Conservation (phyloP, 2,888 invertebrate genomes). For the Phaonia tiefii region DNA sequence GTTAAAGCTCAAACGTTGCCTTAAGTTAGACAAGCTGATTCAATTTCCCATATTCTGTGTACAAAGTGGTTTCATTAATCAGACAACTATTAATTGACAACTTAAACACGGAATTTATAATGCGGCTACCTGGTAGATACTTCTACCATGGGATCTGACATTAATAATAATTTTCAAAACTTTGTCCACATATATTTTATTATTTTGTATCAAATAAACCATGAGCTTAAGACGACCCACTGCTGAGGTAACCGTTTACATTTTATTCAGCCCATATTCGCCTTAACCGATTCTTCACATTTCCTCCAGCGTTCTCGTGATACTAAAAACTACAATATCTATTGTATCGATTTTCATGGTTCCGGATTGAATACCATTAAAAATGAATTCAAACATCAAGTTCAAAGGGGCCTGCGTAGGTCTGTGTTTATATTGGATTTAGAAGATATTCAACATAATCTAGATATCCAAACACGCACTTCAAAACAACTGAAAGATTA, state of each 20-base stretch:
- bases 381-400: slow-evolving; percentile 71
- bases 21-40: too few species aligned
- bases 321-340: slow-evolving; percentile 69
- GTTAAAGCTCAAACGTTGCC: too few species aligned
- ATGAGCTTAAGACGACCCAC: slow-evolving; percentile 29
- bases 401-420: slow-evolving; percentile 70
- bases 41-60: too few species aligned
- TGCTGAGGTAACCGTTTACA: slow-evolving; percentile 46
- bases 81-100: too few species aligned
- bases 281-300: too few species aligned
- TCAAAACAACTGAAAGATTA: slow-evolving; percentile 17
- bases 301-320: slow-evolving; percentile 22
- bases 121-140: too few species aligned
- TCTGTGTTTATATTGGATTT: slow-evolving; percentile 73
- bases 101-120: too few species aligned
- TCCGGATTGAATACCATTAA: slow-evolving; percentile 70
- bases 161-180: too few species aligned
- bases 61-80: too few species aligned
- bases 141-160: too few species aligned
- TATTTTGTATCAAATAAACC: neutral
- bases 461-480: neutral
- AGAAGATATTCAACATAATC: slow-evolving; percentile 65
- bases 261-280: neutral
- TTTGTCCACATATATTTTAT: neutral
- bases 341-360: slow-evolving; percentile 73